phyloP scores from a whole-genome alignment of 1,140 invertebrate species.

The Campoletis sonorensis region DNA sequence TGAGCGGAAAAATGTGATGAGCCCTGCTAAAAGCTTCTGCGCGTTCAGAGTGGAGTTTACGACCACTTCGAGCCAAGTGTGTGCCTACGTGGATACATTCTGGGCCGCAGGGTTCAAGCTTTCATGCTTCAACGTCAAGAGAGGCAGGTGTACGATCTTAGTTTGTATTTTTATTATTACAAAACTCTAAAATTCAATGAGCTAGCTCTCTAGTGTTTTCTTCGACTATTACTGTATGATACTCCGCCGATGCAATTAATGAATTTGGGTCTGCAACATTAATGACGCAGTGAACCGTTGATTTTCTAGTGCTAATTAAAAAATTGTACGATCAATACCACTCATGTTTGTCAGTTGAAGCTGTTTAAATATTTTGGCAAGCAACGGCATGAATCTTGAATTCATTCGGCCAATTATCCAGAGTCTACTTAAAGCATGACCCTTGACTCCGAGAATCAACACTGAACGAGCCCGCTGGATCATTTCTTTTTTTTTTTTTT shows the following conservation, averaged over 20 bases:
- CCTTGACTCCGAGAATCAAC: background rate
- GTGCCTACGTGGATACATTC: conserved; percentile 23
- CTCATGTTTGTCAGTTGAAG: no score
- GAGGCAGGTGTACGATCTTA: background rate
- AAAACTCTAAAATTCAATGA: no score
- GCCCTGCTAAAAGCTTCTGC: conserved; percentile 52
- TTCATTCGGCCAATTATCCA: background rate
- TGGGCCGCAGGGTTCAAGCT: background rate
- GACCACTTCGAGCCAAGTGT: conserved; percentile 48
- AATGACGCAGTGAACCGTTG: no score
- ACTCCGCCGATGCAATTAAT: no score
- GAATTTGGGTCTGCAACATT: no score
- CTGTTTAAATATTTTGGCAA: no score
- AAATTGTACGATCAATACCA: no score
- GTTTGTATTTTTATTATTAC: no score
- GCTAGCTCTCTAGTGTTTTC: no score
- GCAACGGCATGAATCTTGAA: no score
- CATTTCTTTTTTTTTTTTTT: conserved; percentile 1
- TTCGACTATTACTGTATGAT: background rate
- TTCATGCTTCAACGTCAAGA: background rate
- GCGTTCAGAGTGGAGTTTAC: conserved; percentile 50
- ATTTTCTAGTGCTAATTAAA: no score
- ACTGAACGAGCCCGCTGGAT: background rate
- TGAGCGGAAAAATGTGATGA: conserved; percentile 52
- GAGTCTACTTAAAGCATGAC: background rate